Evolutionary conservation across 2,888 invertebrate species (phyloP).

Genomic region (Ornithoptera priamus): DNA sequence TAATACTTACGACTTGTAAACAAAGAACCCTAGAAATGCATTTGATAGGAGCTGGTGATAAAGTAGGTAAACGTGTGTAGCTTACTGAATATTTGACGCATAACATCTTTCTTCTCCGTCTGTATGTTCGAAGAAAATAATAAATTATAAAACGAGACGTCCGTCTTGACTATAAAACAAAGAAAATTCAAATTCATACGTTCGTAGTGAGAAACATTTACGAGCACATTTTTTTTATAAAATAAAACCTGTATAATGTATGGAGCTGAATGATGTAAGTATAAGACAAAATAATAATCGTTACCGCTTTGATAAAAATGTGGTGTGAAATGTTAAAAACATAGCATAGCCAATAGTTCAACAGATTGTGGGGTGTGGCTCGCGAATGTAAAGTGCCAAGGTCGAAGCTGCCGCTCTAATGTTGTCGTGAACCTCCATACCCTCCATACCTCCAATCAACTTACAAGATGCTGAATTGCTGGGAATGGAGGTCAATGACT

Average conservation of each 20-base stretch:
- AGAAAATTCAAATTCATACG: conserved; percentile 11
- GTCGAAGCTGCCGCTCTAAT: too few species aligned
- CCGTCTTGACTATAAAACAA: conserved; percentile 12
- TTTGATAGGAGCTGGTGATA: conserved; percentile 14
- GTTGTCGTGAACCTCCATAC: too few species aligned
- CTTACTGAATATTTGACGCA: conserved; percentile 16
- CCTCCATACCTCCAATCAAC: too few species aligned
- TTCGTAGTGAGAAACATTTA: neutral
- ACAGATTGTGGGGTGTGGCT: too few species aligned
- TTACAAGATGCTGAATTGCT: too few species aligned
- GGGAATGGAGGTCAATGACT: too few species aligned
- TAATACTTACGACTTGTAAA: neutral
- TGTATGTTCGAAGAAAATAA: conserved; percentile 11
- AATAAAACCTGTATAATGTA: too few species aligned
- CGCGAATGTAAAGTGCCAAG: too few species aligned
- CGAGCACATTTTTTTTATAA: neutral
- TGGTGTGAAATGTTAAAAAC: neutral
- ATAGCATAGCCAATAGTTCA: neutral
- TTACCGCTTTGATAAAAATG: neutral
- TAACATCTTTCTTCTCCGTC: conserved; percentile 16
- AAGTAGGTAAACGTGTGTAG: conserved; percentile 15
- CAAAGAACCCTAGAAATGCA: conserved; percentile 10
- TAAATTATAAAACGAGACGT: conserved; percentile 15
- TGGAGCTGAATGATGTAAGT: too few species aligned
- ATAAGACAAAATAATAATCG: too few species aligned